A percentile compares a stretch with the other conserved stretches of the same genome.
phyloP scores from a whole-genome alignment of 2,888 invertebrate species.

The Cryptus armator region DNA sequence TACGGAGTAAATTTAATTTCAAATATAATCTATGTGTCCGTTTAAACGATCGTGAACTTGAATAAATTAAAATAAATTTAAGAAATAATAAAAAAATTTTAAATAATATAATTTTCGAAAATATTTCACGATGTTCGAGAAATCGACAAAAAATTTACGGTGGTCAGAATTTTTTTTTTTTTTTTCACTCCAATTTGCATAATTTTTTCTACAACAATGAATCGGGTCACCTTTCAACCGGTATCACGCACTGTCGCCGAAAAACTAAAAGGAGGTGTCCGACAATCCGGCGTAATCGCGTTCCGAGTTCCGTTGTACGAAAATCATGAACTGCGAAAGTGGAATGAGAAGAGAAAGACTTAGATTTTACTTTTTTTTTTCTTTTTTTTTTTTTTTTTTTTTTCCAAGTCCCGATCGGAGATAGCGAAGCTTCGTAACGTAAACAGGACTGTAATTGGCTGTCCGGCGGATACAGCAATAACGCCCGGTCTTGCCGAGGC shows the following conservation, averaged over 20 bases:
- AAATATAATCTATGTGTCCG: too few species aligned
- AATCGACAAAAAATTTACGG: too few species aligned
- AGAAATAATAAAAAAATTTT: too few species aligned
- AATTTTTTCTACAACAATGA: not conserved
- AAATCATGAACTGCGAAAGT: not conserved
- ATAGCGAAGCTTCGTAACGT: slow-evolving; percentile 52
- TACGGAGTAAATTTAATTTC: too few species aligned
- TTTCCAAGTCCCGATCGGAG: slow-evolving; percentile 35
- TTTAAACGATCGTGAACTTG: too few species aligned
- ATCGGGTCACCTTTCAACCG: not conserved
- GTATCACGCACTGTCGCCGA: not conserved
- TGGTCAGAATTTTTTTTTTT: not conserved
- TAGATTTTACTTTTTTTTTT: slow-evolving; percentile 1
- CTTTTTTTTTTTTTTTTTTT: slow-evolving; percentile 20
- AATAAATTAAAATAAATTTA: too few species aligned
- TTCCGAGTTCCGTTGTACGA: not conserved
- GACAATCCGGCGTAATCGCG: not conserved
- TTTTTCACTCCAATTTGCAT: not conserved
- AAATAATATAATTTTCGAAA: too few species aligned
- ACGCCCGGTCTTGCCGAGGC: slow-evolving; percentile 25
- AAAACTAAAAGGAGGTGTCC: not conserved
- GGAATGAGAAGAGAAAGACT: not conserved
- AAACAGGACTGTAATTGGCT: slow-evolving; percentile 57
- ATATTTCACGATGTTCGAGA: too few species aligned
- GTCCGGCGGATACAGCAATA: slow-evolving; percentile 45